Evolutionary conservation across 2,113 vertebrate species (phyloP).

Genomic region (Numida meleagris): DNA sequence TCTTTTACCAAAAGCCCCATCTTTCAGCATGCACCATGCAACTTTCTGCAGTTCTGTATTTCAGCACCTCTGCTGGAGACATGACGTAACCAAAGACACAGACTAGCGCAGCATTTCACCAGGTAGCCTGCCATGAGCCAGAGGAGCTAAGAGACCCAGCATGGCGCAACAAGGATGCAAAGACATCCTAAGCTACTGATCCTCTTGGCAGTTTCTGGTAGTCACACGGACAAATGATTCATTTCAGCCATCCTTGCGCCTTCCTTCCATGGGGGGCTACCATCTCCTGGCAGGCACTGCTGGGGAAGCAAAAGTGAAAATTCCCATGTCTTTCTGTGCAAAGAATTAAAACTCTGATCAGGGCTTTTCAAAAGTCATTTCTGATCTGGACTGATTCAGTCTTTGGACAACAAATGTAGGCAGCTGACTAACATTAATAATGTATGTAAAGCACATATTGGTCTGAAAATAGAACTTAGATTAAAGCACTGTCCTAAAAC

Average conservation of each 20-base stretch:
- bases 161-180: not conserved
- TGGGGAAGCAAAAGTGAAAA: not conserved
- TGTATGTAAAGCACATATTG: not conserved
- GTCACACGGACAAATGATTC: not conserved
- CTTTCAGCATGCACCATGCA: not conserved
- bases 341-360: not conserved
- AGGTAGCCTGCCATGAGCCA: not conserved
- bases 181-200: not conserved
- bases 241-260: not conserved
- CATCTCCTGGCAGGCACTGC: not conserved
- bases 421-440: not conserved
- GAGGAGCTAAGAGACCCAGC: not conserved
- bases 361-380: not conserved
- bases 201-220: not conserved
- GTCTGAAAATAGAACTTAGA: not conserved
- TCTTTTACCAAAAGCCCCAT: not conserved
- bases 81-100: not conserved
- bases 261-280: not conserved
- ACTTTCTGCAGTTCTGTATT: not conserved
- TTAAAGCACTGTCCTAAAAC: not conserved
- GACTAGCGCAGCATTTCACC: not conserved
- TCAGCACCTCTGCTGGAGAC: not conserved
- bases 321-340: not conserved
- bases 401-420: not conserved
- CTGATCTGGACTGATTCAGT: not conserved